phyloP scores from a whole-genome alignment of 2,888 invertebrate genomes.

The Harpalus rufipes region DNA sequence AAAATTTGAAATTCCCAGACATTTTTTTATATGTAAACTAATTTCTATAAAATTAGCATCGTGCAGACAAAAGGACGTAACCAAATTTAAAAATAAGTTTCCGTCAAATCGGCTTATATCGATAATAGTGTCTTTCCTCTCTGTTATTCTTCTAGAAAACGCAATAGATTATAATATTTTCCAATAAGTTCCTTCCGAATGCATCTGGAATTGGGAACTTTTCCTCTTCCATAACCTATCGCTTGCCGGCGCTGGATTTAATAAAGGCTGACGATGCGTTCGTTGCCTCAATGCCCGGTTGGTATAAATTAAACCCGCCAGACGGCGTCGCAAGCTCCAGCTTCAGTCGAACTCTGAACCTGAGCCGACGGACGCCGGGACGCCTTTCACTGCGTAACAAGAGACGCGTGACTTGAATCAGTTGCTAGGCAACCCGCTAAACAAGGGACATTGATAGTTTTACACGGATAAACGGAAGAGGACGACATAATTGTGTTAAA shows the following conservation, averaged over 20 bases:
- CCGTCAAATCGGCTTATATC: too few relatives aligned
- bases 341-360: slow-evolving; percentile 19
- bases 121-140: too few relatives aligned
- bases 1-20: too few relatives aligned
- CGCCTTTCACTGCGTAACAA: slow-evolving; percentile 56
- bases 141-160: too few relatives aligned
- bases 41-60: too few relatives aligned
- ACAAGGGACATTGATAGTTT: slow-evolving; percentile 43
- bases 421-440: slow-evolving; percentile 25
- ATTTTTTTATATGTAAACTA: too few relatives aligned
- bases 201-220: not conserved
- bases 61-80: too few relatives aligned
- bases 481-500: not conserved
- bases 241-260: not conserved
- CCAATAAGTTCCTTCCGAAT: not conserved
- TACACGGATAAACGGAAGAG: not conserved
- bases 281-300: slow-evolving; percentile 2
- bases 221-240: too few relatives aligned
- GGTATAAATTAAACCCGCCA: slow-evolving; percentile 30
- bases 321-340: not conserved
- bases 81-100: too few relatives aligned
- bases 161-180: too few relatives aligned
- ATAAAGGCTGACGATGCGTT: slow-evolving; percentile 13
- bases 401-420: slow-evolving; percentile 54
- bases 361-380: slow-evolving; percentile 13